Conservation (phyloP, 2,113 vertebrate genomes). For the Hyla sarda region DNA sequence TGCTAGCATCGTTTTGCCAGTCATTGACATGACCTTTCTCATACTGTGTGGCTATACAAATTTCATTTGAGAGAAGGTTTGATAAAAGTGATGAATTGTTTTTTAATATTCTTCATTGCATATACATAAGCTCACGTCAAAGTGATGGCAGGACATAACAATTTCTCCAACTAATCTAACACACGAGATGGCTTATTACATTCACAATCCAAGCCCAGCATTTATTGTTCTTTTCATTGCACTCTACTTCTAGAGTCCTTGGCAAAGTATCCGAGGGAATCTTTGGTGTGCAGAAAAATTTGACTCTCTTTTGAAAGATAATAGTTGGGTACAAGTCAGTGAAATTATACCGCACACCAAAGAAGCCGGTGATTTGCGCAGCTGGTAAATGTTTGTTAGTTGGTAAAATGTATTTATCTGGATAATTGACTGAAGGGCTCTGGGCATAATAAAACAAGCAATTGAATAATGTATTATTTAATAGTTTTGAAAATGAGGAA, state of each 20-base stretch:
- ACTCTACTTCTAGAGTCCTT: conserved; percentile 37
- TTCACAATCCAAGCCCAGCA: conserved; percentile 25
- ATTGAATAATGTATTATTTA: conserved; percentile 14
- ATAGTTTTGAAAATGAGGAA: neutral
- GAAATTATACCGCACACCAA: conserved; percentile 20
- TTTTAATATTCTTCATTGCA: neutral
- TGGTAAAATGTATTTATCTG: conserved; percentile 37
- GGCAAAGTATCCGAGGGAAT: conserved; percentile 32
- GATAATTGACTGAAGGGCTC: conserved; percentile 8
- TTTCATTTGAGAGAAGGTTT: neutral
- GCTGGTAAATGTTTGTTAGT: conserved; percentile 22
- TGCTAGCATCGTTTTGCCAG: neutral
- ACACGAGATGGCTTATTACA: conserved; percentile 29
- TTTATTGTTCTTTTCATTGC: conserved; percentile 34
- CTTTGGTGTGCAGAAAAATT: conserved; percentile 21
- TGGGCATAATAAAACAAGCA: conserved; percentile 2
- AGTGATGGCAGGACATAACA: neutral
- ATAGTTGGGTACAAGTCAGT: conserved; percentile 34
- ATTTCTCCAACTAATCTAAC: conserved; percentile 39
- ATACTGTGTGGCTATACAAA: neutral
- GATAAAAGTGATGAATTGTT: neutral
- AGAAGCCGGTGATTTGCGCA: conserved; percentile 19
- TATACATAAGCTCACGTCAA: conserved; percentile 7
- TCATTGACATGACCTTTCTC: neutral
- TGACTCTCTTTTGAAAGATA: conserved; percentile 23